Evolutionary conservation across 2,797 vertebrate species (phyloP).

Genomic region (Phoxinus dragarum): DNA sequence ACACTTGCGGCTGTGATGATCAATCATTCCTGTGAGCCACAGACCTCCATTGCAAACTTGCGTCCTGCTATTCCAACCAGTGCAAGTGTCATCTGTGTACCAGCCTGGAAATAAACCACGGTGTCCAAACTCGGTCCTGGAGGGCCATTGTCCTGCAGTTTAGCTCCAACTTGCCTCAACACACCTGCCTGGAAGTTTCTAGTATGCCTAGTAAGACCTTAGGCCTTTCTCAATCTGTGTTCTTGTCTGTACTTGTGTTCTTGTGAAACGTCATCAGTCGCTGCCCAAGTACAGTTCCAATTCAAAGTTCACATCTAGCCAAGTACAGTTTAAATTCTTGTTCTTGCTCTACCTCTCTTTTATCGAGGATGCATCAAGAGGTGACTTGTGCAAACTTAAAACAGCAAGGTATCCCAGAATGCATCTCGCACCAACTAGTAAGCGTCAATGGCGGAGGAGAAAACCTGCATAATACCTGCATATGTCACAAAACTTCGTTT

Average conservation of each 20-base stretch:
- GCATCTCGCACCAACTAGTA: not conserved
- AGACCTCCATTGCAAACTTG: not conserved
- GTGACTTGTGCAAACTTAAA: not conserved
- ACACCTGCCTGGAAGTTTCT: not conserved
- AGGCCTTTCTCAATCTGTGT: not conserved
- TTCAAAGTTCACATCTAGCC: no score
- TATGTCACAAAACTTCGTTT: not conserved
- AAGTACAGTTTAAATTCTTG: no score
- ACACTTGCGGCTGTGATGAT: not conserved
- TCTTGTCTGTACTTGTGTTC: not conserved
- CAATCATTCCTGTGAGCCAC: conserved; percentile 22
- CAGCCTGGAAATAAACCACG: conserved; percentile 1
- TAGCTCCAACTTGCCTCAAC: not conserved
- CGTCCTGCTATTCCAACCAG: not conserved
- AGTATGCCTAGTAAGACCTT: not conserved
- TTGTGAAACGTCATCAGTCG: no score
- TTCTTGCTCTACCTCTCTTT: no score
- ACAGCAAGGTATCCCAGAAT: not conserved
- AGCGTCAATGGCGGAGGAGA: not conserved
- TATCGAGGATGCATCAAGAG: not conserved
- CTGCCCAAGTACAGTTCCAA: no score
- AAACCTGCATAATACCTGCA: not conserved
- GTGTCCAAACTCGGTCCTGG: no score
- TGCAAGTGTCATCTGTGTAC: conserved; percentile 25
- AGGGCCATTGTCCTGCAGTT: not conserved